These are phyloP conservation scores for Plutomurus gul DNA, from an alignment of 1,140 invertebrate species.

Conservation along the genomic window DNA sequence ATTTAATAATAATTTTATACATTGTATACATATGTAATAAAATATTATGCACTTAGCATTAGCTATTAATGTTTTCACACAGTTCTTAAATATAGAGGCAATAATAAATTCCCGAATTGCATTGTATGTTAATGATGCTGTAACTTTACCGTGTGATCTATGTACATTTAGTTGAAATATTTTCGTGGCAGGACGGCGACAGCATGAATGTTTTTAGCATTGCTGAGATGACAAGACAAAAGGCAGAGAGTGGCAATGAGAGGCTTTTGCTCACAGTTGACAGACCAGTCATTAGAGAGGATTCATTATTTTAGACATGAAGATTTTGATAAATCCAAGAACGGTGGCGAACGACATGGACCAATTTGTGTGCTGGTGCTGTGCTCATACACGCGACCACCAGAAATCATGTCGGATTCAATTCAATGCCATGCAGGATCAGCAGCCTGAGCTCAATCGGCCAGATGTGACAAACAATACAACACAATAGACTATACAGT, in stretches of 20 bases:
- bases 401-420: constrained; percentile 49
- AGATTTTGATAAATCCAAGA: not conserved
- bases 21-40: too few species aligned
- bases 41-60: too few species aligned
- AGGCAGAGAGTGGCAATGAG: not conserved
- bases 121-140: too few species aligned
- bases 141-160: too few species aligned
- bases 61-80: too few species aligned
- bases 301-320: not conserved
- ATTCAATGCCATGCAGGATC: constrained; percentile 31
- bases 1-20: too few species aligned
- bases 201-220: too few species aligned
- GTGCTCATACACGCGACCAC: constrained; percentile 38
- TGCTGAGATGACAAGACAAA: too few species aligned
- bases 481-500: not conserved
- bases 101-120: too few species aligned
- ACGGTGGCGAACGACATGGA: not conserved
- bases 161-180: too few species aligned
- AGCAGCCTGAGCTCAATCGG: not conserved
- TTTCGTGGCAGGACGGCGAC: too few species aligned
- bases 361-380: constrained; percentile 4
- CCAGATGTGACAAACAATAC: not conserved
- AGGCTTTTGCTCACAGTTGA: not conserved
- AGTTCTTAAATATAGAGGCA: too few species aligned
- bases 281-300: not conserved